These are phyloP conservation scores for Drosophila dives DNA, from an alignment of 2,888 invertebrate species.

Conservation along the genomic window DNA sequence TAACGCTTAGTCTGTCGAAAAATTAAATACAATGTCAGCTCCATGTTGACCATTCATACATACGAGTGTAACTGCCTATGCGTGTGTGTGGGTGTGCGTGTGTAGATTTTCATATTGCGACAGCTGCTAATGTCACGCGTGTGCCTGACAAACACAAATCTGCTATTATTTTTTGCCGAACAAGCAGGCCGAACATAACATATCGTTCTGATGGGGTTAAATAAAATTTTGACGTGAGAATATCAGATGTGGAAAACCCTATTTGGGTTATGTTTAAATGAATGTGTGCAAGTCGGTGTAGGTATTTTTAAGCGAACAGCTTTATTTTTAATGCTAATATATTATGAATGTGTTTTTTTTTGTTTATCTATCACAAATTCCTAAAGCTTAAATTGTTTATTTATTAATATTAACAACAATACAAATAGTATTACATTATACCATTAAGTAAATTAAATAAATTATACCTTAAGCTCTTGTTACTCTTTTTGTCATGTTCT, in stretches of 20 bases:
- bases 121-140: conserved; percentile 76
- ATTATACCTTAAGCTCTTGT: background rate
- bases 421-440: too few relatives aligned
- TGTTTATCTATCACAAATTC: background rate
- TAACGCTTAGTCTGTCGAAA: conserved; percentile 3
- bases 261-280: background rate
- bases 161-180: conserved; percentile 11
- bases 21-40: conserved; percentile 55
- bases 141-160: conserved; percentile 54
- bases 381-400: background rate
- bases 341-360: background rate
- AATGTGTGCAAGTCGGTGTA: background rate
- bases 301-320: background rate
- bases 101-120: conserved; percentile 47
- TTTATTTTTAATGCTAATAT: background rate
- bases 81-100: conserved; percentile 5
- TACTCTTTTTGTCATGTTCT: background rate
- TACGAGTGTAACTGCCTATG: conserved; percentile 1
- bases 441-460: background rate
- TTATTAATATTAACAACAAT: background rate
- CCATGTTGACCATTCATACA: conserved; percentile 62
- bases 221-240: conserved; percentile 27
- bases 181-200: background rate
- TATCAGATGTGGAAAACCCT: background rate
- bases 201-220: conserved; percentile 19